These are phyloP conservation scores for Macrophya alboannulata DNA, from an alignment of 2,888 invertebrate species.

Conservation along the genomic window DNA sequence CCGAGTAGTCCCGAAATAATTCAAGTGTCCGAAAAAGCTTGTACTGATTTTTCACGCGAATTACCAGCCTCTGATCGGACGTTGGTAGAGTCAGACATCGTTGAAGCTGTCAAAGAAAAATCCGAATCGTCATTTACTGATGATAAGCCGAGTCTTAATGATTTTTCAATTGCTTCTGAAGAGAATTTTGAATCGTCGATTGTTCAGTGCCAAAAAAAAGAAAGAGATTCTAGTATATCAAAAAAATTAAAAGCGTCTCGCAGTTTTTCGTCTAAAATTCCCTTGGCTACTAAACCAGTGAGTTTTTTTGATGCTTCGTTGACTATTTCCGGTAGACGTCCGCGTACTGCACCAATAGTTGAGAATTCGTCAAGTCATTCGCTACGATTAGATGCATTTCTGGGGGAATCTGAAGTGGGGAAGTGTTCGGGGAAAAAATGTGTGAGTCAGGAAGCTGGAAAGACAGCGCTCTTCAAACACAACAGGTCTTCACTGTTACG, in stretches of 20 bases:
- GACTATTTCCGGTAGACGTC: not conserved
- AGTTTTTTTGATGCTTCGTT: not conserved
- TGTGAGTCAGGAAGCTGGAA: not conserved
- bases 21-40: not conserved
- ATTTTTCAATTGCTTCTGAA: not conserved
- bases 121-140: not conserved
- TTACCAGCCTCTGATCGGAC: not conserved
- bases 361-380: not conserved
- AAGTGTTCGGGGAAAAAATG: not conserved
- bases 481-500: conserved; percentile 41
- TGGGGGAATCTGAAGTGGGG: not conserved
- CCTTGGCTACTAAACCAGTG: conserved; percentile 20
- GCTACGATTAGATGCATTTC: not conserved
- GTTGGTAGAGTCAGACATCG: not conserved
- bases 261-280: conserved; percentile 40
- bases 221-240: not conserved
- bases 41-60: not conserved
- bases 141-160: not conserved
- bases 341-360: conserved; percentile 27
- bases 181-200: not conserved
- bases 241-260: not conserved
- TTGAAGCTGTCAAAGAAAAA: not conserved
- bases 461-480: conserved; percentile 11
- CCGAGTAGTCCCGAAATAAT: not conserved
- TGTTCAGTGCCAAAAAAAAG: not conserved